Conservation (phyloP, 2,888 invertebrate genomes). For the Microplitis deprimator region DNA sequence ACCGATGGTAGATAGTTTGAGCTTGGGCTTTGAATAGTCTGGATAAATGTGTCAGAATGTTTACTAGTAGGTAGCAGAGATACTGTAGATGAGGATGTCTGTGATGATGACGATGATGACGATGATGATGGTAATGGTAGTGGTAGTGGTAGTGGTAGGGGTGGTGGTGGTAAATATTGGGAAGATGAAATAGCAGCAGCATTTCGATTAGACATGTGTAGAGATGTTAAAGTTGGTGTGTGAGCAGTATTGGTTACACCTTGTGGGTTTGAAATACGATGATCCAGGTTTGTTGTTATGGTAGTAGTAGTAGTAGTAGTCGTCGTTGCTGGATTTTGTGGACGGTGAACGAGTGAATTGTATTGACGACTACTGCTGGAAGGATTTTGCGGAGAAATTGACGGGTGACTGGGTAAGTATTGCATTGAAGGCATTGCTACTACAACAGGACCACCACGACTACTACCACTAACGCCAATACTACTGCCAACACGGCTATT, state of each 20-base stretch:
- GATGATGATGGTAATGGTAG: background rate
- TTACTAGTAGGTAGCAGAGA: constrained; percentile 42
- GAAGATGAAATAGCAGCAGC: background rate
- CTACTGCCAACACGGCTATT: background rate
- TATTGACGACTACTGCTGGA: background rate
- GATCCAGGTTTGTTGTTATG: background rate
- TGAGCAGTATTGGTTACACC: background rate
- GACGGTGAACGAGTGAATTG: background rate
- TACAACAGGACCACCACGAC: constrained; percentile 20
- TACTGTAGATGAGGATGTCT: constrained; percentile 22
- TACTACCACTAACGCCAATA: background rate
- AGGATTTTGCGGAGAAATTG: background rate
- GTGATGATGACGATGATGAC: constrained; percentile 20
- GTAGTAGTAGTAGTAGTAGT: background rate
- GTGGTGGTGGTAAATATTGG: constrained; percentile 10
- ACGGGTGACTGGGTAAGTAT: constrained; percentile 46
- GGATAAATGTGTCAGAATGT: constrained; percentile 44
- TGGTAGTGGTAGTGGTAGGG: background rate
- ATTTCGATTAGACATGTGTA: constrained; percentile 2
- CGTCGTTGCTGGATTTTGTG: background rate
- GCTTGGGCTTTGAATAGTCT: constrained; percentile 61
- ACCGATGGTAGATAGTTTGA: constrained; percentile 70
- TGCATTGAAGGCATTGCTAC: constrained; percentile 42
- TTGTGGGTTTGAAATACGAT: background rate
- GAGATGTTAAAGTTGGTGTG: constrained; percentile 1